phyloP scores from a whole-genome alignment of 2,888 invertebrate genomes.

The Mylabris sibirica region DNA sequence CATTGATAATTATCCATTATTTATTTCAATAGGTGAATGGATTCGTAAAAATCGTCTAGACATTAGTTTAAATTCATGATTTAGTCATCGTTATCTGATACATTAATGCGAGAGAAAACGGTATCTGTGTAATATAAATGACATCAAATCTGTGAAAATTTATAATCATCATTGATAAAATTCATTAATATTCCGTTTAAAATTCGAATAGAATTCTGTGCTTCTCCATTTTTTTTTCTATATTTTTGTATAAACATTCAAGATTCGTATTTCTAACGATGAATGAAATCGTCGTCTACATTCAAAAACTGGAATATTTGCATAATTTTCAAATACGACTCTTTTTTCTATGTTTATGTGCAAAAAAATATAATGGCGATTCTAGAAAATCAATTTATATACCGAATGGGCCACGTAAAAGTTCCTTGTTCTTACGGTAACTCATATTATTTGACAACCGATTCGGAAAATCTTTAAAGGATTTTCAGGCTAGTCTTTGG shows the following conservation, averaged over 20 bases:
- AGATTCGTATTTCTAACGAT: not conserved
- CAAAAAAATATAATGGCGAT: too few species aligned
- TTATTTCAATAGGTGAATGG: not conserved
- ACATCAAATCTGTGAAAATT: not conserved
- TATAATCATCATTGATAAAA: not conserved
- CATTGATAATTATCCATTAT: not conserved
- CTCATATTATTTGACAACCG: too few species aligned
- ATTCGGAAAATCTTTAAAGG: too few species aligned
- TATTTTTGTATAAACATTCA: not conserved
- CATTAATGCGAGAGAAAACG: not conserved
- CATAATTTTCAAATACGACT: not conserved
- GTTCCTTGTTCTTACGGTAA: too few species aligned
- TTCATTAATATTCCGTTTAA: not conserved
- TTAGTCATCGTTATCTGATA: not conserved
- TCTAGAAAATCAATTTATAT: too few species aligned
- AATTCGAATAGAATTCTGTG: not conserved
- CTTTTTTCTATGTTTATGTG: not conserved
- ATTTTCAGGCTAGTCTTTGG: too few species aligned
- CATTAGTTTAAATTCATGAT: not conserved
- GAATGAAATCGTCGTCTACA: not conserved
- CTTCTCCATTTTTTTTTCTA: too few species aligned
- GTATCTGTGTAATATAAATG: not conserved
- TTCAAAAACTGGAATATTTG: not conserved
- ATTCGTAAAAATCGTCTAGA: slow-evolving; percentile 8
- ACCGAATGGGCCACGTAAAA: too few species aligned